phyloP scores from a whole-genome alignment of 2,888 invertebrate species.

The Dicyrtomina minuta region DNA sequence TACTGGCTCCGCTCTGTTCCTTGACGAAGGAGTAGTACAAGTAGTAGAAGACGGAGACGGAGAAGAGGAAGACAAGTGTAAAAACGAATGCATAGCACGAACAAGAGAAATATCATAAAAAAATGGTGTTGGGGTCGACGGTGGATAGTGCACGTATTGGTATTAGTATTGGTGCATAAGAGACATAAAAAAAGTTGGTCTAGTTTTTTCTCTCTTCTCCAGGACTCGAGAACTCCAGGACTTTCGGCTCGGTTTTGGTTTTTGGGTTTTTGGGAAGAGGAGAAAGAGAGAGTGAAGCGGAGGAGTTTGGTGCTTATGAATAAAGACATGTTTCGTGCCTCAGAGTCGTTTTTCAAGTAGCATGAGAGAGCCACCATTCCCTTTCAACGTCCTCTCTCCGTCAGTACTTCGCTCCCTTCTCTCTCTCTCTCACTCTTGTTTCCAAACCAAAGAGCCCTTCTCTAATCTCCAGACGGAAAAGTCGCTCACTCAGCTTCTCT shows the following conservation, averaged over 20 bases:
- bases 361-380: constrained; percentile 15
- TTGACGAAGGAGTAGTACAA: no score
- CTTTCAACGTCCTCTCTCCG: constrained; percentile 23
- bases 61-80: neutral
- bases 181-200: neutral
- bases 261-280: no score
- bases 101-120: neutral
- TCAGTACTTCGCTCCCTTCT: neutral
- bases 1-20: no score
- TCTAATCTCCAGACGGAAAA: constrained; percentile 30
- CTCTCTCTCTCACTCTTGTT: neutral
- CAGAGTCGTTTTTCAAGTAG: constrained; percentile 38
- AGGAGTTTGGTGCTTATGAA: constrained; percentile 14
- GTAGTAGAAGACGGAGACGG: neutral
- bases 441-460: constrained; percentile 17
- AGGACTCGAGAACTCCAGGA: no score
- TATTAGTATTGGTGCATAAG: constrained; percentile 1
- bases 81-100: neutral
- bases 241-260: no score
- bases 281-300: neutral
- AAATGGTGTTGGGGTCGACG: neutral
- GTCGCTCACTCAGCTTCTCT: constrained; percentile 29
- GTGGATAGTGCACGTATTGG: neutral
- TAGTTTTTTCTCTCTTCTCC: no score
- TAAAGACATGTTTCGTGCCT: constrained; percentile 38